Conservation (phyloP, 2,113 vertebrate species). For the Gymnocephalus cernua region DNA sequence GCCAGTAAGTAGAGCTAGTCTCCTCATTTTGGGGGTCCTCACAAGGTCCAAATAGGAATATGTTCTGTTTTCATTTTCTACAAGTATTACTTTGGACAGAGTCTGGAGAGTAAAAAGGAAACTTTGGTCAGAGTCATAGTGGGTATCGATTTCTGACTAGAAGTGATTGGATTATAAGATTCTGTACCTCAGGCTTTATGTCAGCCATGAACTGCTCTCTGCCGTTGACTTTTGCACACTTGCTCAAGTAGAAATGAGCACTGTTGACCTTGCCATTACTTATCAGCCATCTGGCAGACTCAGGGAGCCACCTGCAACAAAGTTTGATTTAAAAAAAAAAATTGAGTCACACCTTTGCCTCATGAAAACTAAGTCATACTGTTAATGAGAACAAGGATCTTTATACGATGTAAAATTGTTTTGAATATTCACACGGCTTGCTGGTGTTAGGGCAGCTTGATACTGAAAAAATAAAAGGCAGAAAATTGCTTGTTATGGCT, state of each 20-base stretch:
- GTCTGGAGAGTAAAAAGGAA: slow-evolving; percentile 29
- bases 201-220: slow-evolving; percentile 68
- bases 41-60: slow-evolving; percentile 73
- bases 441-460: not conserved
- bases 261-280: slow-evolving; percentile 83
- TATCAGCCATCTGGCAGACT: slow-evolving; percentile 91
- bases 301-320: slow-evolving; percentile 88
- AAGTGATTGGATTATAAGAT: not conserved
- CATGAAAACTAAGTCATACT: not conserved
- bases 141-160: not conserved
- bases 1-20: slow-evolving; percentile 49
- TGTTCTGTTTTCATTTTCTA: slow-evolving; percentile 60
- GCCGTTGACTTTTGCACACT: slow-evolving; percentile 85
- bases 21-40: slow-evolving; percentile 65
- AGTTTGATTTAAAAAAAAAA: not conserved
- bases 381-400: not conserved
- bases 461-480: too few relatives aligned
- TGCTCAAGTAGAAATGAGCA: slow-evolving; percentile 84
- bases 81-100: slow-evolving; percentile 61
- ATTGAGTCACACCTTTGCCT: not conserved
- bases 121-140: not conserved
- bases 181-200: slow-evolving; percentile 82
- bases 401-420: not conserved
- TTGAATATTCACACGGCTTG: not conserved
- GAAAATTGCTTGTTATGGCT: not conserved